Evolutionary conservation across 2,113 vertebrate species (phyloP).

Genomic region (Mobula birostris): DNA sequence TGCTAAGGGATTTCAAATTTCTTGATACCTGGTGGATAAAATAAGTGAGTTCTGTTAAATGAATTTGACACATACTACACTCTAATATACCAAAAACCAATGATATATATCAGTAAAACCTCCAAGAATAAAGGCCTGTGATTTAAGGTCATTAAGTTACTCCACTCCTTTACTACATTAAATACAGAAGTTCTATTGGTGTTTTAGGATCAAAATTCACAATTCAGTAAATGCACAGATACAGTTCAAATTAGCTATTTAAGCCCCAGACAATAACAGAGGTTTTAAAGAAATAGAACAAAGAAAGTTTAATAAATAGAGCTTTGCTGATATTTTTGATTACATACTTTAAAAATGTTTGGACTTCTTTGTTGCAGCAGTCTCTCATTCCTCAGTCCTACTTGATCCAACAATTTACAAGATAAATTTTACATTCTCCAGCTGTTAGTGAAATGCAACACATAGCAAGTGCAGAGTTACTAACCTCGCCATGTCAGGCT

Average conservation of each 20-base stretch:
- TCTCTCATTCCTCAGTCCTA: too few relatives aligned
- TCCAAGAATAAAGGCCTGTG: neutral
- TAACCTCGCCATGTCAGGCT: too few relatives aligned
- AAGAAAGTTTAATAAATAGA: neutral
- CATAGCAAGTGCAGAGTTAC: too few relatives aligned
- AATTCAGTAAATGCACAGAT: neutral
- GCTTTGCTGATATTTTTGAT: neutral
- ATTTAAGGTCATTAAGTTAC: neutral
- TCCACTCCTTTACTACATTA: neutral
- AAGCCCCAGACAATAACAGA: neutral
- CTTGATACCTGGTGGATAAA: neutral
- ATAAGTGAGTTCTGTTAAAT: neutral
- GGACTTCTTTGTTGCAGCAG: neutral
- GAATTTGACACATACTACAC: neutral
- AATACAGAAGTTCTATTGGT: neutral
- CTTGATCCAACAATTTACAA: too few relatives aligned
- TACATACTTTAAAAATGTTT: neutral
- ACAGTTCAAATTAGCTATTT: neutral
- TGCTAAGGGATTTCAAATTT: neutral
- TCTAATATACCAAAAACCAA: neutral
- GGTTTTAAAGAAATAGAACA: neutral
- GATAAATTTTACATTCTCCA: too few relatives aligned
- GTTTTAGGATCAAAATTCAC: neutral
- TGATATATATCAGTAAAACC: neutral
- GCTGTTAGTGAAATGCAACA: too few relatives aligned